phyloP scores from a whole-genome alignment of 2,888 invertebrate species.

The Drosophila helvetica region DNA sequence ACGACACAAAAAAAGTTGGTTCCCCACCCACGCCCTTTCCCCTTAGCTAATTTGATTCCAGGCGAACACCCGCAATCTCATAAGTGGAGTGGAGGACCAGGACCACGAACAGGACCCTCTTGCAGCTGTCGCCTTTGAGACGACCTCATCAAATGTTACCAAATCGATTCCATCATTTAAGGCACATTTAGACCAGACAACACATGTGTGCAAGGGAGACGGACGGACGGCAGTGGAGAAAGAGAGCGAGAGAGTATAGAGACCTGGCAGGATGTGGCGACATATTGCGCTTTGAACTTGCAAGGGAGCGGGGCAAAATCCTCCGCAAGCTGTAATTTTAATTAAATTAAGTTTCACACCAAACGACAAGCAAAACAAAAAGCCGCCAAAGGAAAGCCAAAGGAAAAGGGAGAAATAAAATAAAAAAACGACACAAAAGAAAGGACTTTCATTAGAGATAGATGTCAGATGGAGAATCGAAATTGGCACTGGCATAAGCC shows the following conservation, averaged over 20 bases:
- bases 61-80: constrained; percentile 23
- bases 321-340: constrained; percentile 63
- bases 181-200: constrained; percentile 46
- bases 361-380: constrained; percentile 50
- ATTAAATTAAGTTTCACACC: constrained; percentile 67
- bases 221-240: neutral
- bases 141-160: constrained; percentile 51
- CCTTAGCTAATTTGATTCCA: constrained; percentile 41
- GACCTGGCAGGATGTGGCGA: constrained; percentile 43
- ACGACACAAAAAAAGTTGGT: constrained; percentile 34
- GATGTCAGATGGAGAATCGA: constrained; percentile 44
- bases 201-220: constrained; percentile 20
- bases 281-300: constrained; percentile 52
- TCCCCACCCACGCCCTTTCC: neutral
- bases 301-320: constrained; percentile 3
- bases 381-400: constrained; percentile 29
- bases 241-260: neutral
- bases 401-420: constrained; percentile 9
- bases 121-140: constrained; percentile 36
- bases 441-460: constrained; percentile 8
- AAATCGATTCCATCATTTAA: constrained; percentile 56
- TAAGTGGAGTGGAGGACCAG: constrained; percentile 2
- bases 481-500: neutral
- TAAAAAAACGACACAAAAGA: constrained; percentile 18
- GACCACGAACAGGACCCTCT: constrained; percentile 16